Conservation (phyloP, 1,140 invertebrate species). For the Heliconius hermathena region DNA sequence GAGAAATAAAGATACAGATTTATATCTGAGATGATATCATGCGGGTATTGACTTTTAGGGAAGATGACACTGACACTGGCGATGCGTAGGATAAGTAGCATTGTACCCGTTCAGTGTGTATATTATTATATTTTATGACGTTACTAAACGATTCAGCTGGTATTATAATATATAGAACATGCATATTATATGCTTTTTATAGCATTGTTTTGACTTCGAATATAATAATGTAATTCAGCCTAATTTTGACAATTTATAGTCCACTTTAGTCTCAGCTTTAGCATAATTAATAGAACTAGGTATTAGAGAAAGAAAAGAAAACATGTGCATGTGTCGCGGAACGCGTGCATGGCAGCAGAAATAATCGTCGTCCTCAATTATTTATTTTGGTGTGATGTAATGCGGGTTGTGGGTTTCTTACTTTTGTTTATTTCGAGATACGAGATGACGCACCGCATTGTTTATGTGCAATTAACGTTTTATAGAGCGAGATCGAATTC, state of each 20-base stretch:
- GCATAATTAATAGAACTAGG: neutral
- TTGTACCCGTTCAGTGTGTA: neutral
- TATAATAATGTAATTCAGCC: too few relatives aligned
- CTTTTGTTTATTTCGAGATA: constrained; percentile 24
- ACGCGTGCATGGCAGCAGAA: neutral
- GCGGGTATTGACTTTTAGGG: constrained; percentile 20
- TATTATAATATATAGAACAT: neutral
- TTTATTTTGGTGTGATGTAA: constrained; percentile 26
- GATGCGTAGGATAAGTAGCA: neutral
- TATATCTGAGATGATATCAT: constrained; percentile 29
- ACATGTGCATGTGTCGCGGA: neutral
- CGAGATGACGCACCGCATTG: constrained; percentile 29
- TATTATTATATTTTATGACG: neutral
- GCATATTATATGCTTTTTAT: too few relatives aligned
- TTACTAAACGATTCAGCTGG: neutral
- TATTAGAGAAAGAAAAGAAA: neutral
- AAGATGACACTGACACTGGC: constrained; percentile 21
- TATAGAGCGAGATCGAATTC: neutral
- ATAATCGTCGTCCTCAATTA: constrained; percentile 14
- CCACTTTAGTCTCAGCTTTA: neutral
- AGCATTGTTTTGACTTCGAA: too few relatives aligned
- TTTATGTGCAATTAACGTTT: constrained; percentile 33
- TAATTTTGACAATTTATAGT: too few relatives aligned
- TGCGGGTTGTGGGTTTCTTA: neutral
- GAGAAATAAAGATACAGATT: constrained; percentile 9